Base-by-base conservation (phyloP, 2,888 invertebrate genomes). In the Ornithoptera alexandrae region DNA sequence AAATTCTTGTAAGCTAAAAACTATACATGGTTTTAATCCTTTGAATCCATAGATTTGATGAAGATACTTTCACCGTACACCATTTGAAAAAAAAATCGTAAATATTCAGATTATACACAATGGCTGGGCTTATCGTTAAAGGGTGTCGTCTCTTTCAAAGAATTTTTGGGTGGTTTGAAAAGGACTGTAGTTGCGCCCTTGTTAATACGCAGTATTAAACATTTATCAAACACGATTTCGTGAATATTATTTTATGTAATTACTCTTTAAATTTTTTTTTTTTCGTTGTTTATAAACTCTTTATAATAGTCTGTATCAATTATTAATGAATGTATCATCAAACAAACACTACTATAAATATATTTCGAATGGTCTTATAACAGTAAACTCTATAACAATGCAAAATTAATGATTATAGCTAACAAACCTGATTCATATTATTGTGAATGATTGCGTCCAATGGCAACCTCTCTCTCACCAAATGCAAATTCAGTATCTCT, bases 401-500 rank as follows among this genome's bases (percentile, higher is more conserved):
- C 17, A 15, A 17, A 17, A 50, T 50, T 50, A 50, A 76, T 81
- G 88, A 42, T n/a, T 57, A 36, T 7, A 46, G 42, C 64, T 58
- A 59, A 73, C 77, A 72, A 69, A 96, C 96, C 93, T 95, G 94
- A 80, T 94, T 94, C 79, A 94, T 93, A 80, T 95, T 96, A 80
- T 95, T 95, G 75, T 95, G 94, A 69, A 95, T 94, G 71, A 97
- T 97, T 73, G 94, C 94, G 69, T 97, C 96, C 76, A 96, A 93
- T 18, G 96, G 96, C 62, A 97, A 89, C 71, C 95, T 93, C 77
- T 96, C 96, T 72, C 94, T 94, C 22, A 97, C 96, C 74, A 97
- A 93, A 87, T 98, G 98, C 81, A 98, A 94, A 78, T 95, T 95
- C 66, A 98, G 88, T 77, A 98, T 96, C 73, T 97, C 96, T 74